These are phyloP conservation scores for Linyphia triangularis DNA, from an alignment of 2,888 invertebrate genomes.

Conservation along the genomic window DNA sequence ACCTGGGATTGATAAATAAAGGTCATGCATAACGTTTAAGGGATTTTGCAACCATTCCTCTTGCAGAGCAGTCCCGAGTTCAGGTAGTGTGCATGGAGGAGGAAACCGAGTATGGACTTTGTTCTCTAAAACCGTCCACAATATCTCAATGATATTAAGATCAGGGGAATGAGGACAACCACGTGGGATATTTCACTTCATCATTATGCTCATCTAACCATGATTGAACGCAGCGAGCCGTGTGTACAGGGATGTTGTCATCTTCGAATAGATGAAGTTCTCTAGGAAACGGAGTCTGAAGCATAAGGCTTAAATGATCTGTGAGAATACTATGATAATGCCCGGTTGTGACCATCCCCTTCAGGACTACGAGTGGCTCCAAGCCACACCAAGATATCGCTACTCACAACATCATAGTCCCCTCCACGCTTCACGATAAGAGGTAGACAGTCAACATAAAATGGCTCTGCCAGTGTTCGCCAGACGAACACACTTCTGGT, in stretches of 20 bases:
- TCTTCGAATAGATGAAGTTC: neutral
- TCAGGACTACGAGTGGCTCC: no score
- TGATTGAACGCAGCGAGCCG: no score
- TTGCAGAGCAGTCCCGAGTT: no score
- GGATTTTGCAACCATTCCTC: neutral
- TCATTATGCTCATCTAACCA: no score
- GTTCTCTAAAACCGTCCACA: no score
- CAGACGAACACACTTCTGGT: neutral
- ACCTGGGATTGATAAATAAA: neutral
- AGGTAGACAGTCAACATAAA: constrained; percentile 1
- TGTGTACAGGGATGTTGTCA: no score
- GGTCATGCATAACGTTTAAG: neutral
- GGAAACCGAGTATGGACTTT: no score
- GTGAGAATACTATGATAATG: neutral
- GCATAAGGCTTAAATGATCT: neutral
- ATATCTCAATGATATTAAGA: no score
- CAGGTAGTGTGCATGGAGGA: no score
- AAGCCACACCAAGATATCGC: neutral
- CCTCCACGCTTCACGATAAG: neutral
- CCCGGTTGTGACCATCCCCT: no score
- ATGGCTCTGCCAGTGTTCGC: neutral
- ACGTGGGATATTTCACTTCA: no score
- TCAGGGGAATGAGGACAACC: neutral
- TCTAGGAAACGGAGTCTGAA: neutral
- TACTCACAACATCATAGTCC: constrained; percentile 1